Evolutionary conservation across 1,140 invertebrate genomes (phyloP), one percentile per base, ranked within the genome.

Genomic region (Heliothis virescens): DNA sequence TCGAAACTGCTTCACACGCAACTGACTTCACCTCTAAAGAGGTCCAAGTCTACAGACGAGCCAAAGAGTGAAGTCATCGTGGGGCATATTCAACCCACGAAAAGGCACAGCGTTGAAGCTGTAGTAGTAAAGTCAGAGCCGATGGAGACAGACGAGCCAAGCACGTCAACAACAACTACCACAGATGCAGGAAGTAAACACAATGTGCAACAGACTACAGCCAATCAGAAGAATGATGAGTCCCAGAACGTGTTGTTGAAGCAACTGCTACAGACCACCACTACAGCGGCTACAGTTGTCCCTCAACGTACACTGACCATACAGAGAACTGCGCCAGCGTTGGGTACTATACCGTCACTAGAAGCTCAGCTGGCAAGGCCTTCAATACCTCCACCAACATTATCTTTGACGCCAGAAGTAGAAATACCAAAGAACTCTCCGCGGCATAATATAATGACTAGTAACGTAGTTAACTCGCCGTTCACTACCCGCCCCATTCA

Each of bases 221-320:
- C 83, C 18, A 93, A 90, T 78, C 91, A 93, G 91, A 96, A 95
- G 85, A 95, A 96, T 62, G 97, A 98, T 85, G 97, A 98, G 82
- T 97, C 97, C 1, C 98, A 98, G 89, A 98, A 99, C 95, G 98
- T 98, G 11, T 91, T 99, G 16, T 91, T 99, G 18, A 99, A 99
- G 88, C 98, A 99, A 90, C 94, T 99, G 29, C 90, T 99, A 18
- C 98, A 99, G 90, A 98, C 98, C 84, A 98, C 97, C 11, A 97
- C 96, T 7, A 95, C 95, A 79, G 94, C 95, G 34, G 91, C 95
- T 26, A 92, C 91, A 74, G 89, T 95, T 1, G 95, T 95, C 13
- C 95, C 95, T 77, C 93, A 86, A 83, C 90, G 87, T 63, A 86
- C 95, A 85, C 86, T 95, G 92, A 86, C 95, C 91, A 86, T 92